phyloP scores from a whole-genome alignment of 2,113 vertebrate species.

The Scortum barcoo region DNA sequence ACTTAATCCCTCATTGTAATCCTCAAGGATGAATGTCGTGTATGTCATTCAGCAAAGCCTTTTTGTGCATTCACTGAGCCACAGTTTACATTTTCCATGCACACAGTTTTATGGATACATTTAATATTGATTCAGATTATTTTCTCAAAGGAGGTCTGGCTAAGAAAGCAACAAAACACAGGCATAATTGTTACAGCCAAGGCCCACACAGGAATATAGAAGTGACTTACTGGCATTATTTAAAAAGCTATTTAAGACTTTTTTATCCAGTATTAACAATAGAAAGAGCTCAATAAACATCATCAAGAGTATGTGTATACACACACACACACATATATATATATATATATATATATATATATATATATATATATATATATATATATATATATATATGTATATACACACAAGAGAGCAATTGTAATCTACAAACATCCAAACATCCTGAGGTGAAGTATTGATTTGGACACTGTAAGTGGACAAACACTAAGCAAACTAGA shows the following conservation, averaged over 20 bases:
- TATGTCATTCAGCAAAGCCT: not conserved
- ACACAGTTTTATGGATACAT: not conserved
- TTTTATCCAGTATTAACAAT: not conserved
- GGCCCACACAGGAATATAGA: not conserved
- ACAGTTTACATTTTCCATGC: not conserved
- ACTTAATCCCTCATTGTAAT: slow-evolving; percentile 11
- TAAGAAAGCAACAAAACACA: not conserved
- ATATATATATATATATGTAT: no score
- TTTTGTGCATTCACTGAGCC: slow-evolving; percentile 16
- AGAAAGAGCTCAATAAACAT: not conserved
- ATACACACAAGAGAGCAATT: no score
- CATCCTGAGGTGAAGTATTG: no score
- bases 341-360: no score
- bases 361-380: no score
- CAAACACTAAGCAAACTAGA: not conserved
- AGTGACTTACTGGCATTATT: not conserved
- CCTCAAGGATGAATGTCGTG: slow-evolving; percentile 4
- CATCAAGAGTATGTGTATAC: no score
- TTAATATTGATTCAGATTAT: slow-evolving; percentile 15
- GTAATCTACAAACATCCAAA: not conserved
- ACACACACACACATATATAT: no score
- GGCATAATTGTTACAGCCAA: not conserved
- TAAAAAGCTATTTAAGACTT: not conserved
- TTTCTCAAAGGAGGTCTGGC: slow-evolving; percentile 3
- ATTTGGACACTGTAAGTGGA: no score